A percentile compares a stretch with the other conserved stretches of the same genome.
phyloP scores from a whole-genome alignment of 2,797 vertebrate species.

The Atherinosoma microstoma region DNA sequence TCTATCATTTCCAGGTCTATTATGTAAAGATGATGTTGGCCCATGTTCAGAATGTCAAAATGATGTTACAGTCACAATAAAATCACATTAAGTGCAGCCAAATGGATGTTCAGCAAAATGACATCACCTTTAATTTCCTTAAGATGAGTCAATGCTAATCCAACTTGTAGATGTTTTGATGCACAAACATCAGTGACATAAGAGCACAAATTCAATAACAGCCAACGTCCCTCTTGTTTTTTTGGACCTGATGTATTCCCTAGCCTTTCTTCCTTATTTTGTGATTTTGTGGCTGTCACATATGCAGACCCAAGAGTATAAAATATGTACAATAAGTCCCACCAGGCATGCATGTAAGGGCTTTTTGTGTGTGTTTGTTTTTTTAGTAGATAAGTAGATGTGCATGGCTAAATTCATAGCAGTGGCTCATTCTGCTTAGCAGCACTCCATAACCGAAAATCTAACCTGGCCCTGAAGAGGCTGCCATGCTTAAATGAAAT shows the following conservation, averaged over 20 bases:
- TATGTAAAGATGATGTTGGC: slow-evolving; percentile 75
- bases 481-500: slow-evolving; percentile 73
- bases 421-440: slow-evolving; percentile 62
- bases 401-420: slow-evolving; percentile 49
- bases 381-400: slow-evolving; percentile 28
- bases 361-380: neutral
- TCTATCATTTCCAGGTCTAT: slow-evolving; percentile 76
- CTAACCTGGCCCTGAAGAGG: slow-evolving; percentile 51
- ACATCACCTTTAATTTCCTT: slow-evolving; percentile 76
- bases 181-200: slow-evolving; percentile 58
- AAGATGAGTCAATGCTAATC: slow-evolving; percentile 76
- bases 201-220: slow-evolving; percentile 65
- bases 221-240: slow-evolving; percentile 52
- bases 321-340: slow-evolving; percentile 12
- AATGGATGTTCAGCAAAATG: slow-evolving; percentile 75
- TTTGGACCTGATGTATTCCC: slow-evolving; percentile 30
- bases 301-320: slow-evolving; percentile 2
- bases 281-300: slow-evolving; percentile 15
- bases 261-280: slow-evolving; percentile 8
- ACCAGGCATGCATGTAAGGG: slow-evolving; percentile 7
- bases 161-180: slow-evolving; percentile 66
- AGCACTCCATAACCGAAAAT: slow-evolving; percentile 33
- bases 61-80: slow-evolving; percentile 67
- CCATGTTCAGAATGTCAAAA: slow-evolving; percentile 72
- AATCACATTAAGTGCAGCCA: slow-evolving; percentile 76